Evolutionary conservation across 2,113 vertebrate species (phyloP).

Genomic region (Empidonax traillii): DNA sequence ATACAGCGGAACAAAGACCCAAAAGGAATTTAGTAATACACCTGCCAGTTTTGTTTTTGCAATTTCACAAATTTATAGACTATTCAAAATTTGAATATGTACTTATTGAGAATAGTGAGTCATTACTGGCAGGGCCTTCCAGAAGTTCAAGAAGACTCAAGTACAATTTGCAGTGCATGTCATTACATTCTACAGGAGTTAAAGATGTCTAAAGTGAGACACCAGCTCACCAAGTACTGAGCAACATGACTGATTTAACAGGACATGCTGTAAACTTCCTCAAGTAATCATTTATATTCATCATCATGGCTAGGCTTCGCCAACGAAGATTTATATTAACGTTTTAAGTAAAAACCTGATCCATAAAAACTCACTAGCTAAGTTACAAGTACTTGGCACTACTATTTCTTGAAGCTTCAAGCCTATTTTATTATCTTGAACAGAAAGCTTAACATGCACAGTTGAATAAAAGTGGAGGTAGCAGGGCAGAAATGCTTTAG

Average conservation of each 20-base stretch:
- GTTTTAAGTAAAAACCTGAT: neutral
- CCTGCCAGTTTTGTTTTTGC: neutral
- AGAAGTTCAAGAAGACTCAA: neutral
- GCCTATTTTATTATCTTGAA: neutral
- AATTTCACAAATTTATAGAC: neutral
- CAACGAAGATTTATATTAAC: neutral
- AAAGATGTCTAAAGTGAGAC: neutral
- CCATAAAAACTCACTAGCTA: neutral
- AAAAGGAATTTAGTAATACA: neutral
- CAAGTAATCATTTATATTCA: neutral
- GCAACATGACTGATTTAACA: neutral
- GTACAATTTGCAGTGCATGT: neutral
- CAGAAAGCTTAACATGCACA: conserved; percentile 29
- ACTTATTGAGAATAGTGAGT: neutral
- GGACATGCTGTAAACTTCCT: neutral
- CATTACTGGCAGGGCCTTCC: neutral
- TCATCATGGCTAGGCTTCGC: too few species aligned
- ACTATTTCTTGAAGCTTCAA: neutral
- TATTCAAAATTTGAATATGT: neutral
- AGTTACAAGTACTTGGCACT: neutral
- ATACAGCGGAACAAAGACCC: neutral
- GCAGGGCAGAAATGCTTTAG: conserved; percentile 36
- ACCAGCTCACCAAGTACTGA: neutral
- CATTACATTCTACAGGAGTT: neutral
- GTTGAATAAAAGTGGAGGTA: neutral